Evolutionary conservation across 2,113 vertebrate species (phyloP).

Genomic region (Rhinichthys klamathensis): DNA sequence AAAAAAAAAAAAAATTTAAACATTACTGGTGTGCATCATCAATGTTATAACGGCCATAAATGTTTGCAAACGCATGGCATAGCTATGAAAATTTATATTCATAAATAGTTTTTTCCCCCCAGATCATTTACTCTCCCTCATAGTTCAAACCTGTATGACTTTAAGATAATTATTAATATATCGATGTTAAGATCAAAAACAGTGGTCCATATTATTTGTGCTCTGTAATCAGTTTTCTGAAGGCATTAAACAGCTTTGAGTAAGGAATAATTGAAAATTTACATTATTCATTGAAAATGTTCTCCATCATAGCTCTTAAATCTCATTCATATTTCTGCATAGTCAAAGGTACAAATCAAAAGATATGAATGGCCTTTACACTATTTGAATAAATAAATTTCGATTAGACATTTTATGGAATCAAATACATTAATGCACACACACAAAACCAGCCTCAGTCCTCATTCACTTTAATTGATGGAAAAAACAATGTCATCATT

Average conservation of each 20-base stretch:
- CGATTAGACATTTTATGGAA: background rate
- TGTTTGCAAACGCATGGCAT: no score
- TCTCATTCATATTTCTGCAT: background rate
- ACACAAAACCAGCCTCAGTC: background rate
- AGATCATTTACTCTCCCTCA: background rate
- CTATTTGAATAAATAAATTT: background rate
- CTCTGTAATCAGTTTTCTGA: background rate
- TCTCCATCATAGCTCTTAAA: background rate
- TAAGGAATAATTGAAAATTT: background rate
- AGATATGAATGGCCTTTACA: background rate
- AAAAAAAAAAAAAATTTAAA: no score
- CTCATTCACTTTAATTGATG: background rate
- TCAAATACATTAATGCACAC: background rate
- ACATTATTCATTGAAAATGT: background rate
- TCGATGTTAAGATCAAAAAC: background rate
- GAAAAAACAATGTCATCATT: background rate
- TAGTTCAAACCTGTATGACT: background rate
- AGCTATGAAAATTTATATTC: no score
- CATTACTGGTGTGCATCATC: no score
- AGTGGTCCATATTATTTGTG: background rate
- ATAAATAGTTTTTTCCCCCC: no score
- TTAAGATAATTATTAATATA: background rate
- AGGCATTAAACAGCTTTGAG: background rate
- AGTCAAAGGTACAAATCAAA: background rate
- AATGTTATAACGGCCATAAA: no score